Base-by-base conservation (phyloP, 2,888 invertebrate species). In the Meiosimyza platycephala region DNA sequence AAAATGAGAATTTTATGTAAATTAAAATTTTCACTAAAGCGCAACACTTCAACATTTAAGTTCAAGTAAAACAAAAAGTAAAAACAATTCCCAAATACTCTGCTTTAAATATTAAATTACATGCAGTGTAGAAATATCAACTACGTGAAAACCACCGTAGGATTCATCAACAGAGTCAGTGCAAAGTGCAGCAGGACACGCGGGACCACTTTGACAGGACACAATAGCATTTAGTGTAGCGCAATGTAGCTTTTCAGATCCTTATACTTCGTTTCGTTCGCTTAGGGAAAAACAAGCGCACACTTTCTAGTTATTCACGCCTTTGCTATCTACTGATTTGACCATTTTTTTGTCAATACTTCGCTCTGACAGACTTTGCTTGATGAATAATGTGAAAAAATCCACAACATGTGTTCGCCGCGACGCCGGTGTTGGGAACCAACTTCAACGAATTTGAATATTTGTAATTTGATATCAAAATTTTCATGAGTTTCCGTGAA, bases 301-400 rank as follows among this genome's bases (percentile, higher is more conserved):
- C 40, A 60, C 60, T 60, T 60, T 40, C 7, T n/a, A 62, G 40
- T 62, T 62, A 62, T 62, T 62, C 60, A 62, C 60, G 60, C 60
- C 60, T 62, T 18, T 28, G 4, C n/a, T 40, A 40, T 40, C 40
- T 40, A 9, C 40, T 40, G 40, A 40, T 47, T 40, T 28, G 15
- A 11, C 6, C 6, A 6, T 62, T 40, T 6, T 1, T 62, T 62
- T 47, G 13, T n/a, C 47, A 18, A 16, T 1, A 5, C 18, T n/a
- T 28, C 28, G 28, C 18, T 57, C 12, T 57, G 22, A 57, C 1
- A 15, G 57, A 18, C 15, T 9, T 16, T 57, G 22, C 11, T 22
- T 18, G 57, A 28, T 22, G 57, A 28, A 15, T n/a, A 28, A 12
- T 12, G 16, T 13, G 28, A 2, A 13, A 40, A 28, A 40, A 62